Evolutionary conservation across 2,888 invertebrate genomes (phyloP).

Genomic region (Clepsis dumicolana): DNA sequence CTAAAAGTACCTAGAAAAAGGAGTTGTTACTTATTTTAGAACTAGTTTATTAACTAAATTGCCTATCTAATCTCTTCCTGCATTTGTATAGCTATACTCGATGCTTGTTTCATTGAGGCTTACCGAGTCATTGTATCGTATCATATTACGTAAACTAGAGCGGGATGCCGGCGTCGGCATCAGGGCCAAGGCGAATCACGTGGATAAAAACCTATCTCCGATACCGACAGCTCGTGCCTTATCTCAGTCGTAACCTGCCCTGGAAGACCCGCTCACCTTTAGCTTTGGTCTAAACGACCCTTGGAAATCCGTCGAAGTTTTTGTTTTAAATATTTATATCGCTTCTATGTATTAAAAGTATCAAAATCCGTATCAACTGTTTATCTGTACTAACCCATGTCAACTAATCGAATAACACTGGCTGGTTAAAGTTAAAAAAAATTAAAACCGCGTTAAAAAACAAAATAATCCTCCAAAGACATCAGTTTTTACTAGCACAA

Average conservation of each 20-base stretch:
- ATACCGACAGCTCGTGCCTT: conserved; percentile 68
- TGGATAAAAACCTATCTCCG: conserved; percentile 62
- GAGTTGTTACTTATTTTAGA: too few relatives aligned
- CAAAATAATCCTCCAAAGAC: too few relatives aligned
- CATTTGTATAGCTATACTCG: not conserved
- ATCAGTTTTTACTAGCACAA: too few relatives aligned
- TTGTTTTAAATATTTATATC: not conserved
- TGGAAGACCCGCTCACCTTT: conserved; percentile 40
- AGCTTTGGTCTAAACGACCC: conserved; percentile 24
- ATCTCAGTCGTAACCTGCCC: conserved; percentile 64
- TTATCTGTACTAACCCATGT: too few relatives aligned
- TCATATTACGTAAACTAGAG: not conserved
- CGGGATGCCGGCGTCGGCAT: conserved; percentile 1
- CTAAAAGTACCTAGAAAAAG: too few relatives aligned
- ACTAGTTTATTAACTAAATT: too few relatives aligned
- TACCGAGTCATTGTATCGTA: not conserved
- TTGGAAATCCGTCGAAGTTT: conserved; percentile 14
- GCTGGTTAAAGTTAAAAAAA: too few relatives aligned
- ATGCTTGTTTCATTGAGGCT: not conserved
- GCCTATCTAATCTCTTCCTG: too few relatives aligned
- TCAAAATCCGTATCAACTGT: too few relatives aligned
- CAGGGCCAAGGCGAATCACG: conserved; percentile 15
- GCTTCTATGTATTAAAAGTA: not conserved
- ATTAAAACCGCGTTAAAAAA: too few relatives aligned
- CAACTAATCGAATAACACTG: too few relatives aligned